phyloP scores from a whole-genome alignment of 1,140 invertebrate genomes.

The Andrena cerasifolii region DNA sequence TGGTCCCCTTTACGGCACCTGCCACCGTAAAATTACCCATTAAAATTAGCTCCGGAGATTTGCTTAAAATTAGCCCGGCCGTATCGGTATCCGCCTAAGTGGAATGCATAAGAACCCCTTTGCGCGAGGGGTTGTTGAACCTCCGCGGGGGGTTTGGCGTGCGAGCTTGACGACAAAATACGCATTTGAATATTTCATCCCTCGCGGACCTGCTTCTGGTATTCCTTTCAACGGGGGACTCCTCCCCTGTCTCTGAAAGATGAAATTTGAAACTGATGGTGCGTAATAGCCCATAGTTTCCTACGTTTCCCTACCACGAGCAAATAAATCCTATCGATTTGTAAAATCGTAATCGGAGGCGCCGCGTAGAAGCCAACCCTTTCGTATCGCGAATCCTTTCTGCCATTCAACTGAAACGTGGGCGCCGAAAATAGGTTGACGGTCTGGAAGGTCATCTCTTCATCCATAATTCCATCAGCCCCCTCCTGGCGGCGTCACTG shows the following conservation, averaged over 20 bases:
- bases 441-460: no score
- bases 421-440: no score
- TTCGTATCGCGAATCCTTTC: not conserved
- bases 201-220: no score
- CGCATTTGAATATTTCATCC: no score
- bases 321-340: no score
- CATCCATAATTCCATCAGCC: no score
- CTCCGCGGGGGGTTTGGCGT: not conserved
- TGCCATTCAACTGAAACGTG: no score
- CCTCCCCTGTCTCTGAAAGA: not conserved
- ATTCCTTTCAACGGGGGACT: not conserved
- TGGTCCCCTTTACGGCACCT: not conserved
- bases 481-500: not conserved
- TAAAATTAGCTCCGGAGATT: conserved; percentile 20
- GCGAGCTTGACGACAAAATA: not conserved
- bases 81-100: not conserved
- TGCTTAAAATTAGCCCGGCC: conserved; percentile 5
- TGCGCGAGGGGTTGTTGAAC: not conserved
- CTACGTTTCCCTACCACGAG: no score
- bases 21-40: not conserved
- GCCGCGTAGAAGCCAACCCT: not conserved
- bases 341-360: no score
- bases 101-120: conserved; percentile 1
- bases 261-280: no score
- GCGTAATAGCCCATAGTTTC: no score